phyloP scores from a whole-genome alignment of 2,888 invertebrate genomes.

The Epistrophe grossulariae region DNA sequence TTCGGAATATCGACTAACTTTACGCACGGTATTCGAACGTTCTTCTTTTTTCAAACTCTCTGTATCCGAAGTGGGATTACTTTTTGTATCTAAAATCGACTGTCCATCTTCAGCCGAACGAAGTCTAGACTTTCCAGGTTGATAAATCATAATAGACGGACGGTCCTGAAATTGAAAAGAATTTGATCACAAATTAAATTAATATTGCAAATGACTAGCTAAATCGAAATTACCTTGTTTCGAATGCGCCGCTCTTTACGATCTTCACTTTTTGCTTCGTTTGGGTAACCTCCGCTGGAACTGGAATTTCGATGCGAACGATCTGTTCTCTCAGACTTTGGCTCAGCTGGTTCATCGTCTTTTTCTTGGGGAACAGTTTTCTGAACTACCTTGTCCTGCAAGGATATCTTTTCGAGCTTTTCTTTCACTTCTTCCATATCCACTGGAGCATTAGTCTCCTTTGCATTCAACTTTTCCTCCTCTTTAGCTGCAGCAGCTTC shows the following conservation, averaged over 20 bases:
- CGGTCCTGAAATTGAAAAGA: conserved; percentile 87
- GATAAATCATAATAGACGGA: conserved; percentile 94
- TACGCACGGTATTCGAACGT: conserved; percentile 74
- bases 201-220: background rate
- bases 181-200: background rate
- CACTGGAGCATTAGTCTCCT: conserved; percentile 16
- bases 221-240: conserved; percentile 80
- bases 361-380: conserved; percentile 40
- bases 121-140: conserved; percentile 88
- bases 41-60: conserved; percentile 79
- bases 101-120: conserved; percentile 79
- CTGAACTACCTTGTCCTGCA: conserved; percentile 25
- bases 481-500: conserved; percentile 4
- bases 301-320: conserved; percentile 67
- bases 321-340: conserved; percentile 40
- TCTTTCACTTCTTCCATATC: conserved; percentile 69
- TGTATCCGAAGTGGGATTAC: conserved; percentile 79
- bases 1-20: conserved; percentile 80
- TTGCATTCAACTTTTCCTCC: conserved; percentile 8
- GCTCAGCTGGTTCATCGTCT: conserved; percentile 39
- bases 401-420: conserved; percentile 70
- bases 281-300: conserved; percentile 67
- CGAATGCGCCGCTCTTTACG: conserved; percentile 79
- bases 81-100: conserved; percentile 76
- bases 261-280: conserved; percentile 57